Evolutionary conservation across 2,797 vertebrate species (phyloP).

Genomic region (Amphiprion clarkii): DNA sequence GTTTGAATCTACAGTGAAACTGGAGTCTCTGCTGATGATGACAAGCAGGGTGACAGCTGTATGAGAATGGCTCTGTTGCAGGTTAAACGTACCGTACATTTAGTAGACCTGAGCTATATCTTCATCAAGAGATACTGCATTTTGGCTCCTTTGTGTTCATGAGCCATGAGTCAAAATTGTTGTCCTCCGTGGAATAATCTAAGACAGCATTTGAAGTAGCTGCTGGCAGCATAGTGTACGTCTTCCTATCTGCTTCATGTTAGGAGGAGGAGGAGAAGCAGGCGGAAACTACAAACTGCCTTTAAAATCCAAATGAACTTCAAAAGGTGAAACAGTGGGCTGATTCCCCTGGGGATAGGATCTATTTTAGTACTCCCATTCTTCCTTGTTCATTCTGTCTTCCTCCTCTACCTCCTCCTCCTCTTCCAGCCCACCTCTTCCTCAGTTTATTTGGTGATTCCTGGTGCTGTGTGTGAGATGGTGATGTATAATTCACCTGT

Average conservation of each 20-base stretch:
- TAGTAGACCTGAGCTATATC: not conserved
- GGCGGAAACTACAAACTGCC: constrained; percentile 34
- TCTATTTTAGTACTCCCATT: constrained; percentile 44
- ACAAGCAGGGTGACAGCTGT: not conserved
- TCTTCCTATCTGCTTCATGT: constrained; percentile 40
- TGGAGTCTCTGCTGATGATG: too few species aligned
- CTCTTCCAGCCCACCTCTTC: constrained; percentile 12
- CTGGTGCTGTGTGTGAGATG: constrained; percentile 17
- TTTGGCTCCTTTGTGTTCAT: not conserved
- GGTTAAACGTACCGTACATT: not conserved
- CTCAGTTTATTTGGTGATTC: constrained; percentile 10
- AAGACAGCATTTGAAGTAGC: constrained; percentile 28
- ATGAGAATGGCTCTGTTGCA: not conserved
- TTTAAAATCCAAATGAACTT: constrained; percentile 54
- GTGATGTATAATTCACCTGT: constrained; percentile 74
- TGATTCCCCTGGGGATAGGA: constrained; percentile 24
- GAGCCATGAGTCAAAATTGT: constrained; percentile 2
- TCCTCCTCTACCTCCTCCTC: constrained; percentile 5
- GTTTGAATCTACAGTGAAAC: too few species aligned
- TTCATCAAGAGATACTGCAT: not conserved
- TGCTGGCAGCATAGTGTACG: constrained; percentile 16
- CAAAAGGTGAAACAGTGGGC: constrained; percentile 45
- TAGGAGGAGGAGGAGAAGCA: constrained; percentile 39
- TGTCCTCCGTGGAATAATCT: constrained; percentile 16
- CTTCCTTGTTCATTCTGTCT: constrained; percentile 14